phyloP scores from a whole-genome alignment of 92 coral and sea anemone species.

The Diadumene lineata region DNA sequence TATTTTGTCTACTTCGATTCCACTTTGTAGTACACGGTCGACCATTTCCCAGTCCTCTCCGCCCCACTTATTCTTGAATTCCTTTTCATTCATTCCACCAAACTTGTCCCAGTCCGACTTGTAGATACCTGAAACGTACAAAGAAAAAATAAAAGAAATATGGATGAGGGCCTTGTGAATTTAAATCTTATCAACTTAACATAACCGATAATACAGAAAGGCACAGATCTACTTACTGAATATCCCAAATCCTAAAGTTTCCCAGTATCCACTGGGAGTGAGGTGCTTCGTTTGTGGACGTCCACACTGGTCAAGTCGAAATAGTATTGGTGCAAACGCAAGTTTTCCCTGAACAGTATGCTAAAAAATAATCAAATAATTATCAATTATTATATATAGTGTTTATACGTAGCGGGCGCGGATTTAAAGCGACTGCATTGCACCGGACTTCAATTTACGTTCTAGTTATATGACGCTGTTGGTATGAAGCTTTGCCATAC shows the following conservation, averaged over 20 bases:
- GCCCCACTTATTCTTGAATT: constrained; percentile 77
- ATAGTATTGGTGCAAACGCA: constrained; percentile 73
- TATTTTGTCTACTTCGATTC: constrained; percentile 73
- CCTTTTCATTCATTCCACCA: constrained; percentile 74
- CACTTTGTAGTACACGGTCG: constrained; percentile 66
- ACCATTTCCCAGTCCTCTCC: constrained; percentile 94
- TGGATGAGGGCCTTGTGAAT: too few species aligned
- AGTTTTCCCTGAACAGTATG: constrained; percentile 73
- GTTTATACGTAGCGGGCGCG: too few species aligned
- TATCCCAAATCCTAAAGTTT: constrained; percentile 79
- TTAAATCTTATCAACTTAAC: too few species aligned
- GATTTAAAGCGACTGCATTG: too few species aligned
- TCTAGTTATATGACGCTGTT: too few species aligned
- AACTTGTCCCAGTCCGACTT: constrained; percentile 86
- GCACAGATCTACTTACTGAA: constrained; percentile 61
- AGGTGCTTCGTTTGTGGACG: constrained; percentile 56
- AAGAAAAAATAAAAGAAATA: too few species aligned
- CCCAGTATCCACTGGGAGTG: constrained; percentile 79
- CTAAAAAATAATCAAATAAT: constrained; percentile 20
- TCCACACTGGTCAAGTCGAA: constrained; percentile 71
- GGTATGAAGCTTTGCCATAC: too few species aligned
- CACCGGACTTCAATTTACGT: not conserved
- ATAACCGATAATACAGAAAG: too few species aligned
- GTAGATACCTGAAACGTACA: constrained; percentile 55
- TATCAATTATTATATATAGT: too few species aligned